Conservation (phyloP, 1,140 invertebrate genomes). For the Camponotus vicinus region DNA sequence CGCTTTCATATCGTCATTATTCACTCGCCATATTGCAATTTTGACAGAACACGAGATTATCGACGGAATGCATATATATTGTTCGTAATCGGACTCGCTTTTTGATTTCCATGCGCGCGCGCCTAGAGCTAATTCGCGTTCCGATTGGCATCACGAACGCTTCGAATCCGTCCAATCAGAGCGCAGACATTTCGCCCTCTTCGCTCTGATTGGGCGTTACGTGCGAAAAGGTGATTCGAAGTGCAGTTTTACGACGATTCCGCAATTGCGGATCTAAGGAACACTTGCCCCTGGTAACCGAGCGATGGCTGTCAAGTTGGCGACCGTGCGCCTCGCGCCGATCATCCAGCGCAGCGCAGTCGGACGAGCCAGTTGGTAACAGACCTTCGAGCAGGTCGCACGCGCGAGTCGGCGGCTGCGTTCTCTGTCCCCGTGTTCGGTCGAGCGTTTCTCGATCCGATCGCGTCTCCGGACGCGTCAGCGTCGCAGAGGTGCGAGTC, state of each 20-base stretch:
- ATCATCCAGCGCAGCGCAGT: conserved; percentile 23
- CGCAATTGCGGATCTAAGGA: too few relatives aligned
- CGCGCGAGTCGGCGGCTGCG: conserved; percentile 41
- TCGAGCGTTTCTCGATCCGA: background rate
- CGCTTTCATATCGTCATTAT: background rate
- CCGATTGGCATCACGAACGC: too few relatives aligned
- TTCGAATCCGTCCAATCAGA: too few relatives aligned
- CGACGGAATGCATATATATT: background rate
- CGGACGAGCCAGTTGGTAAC: conserved; percentile 84
- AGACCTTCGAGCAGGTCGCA: conserved; percentile 80
- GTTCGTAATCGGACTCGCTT: background rate
- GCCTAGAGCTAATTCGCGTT: too few relatives aligned
- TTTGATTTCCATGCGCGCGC: background rate
- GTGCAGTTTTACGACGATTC: too few relatives aligned
- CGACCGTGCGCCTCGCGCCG: background rate
- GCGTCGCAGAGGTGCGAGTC: background rate
- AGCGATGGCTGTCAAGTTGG: background rate
- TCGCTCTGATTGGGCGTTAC: too few relatives aligned
- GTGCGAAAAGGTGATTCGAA: too few relatives aligned
- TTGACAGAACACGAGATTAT: background rate
- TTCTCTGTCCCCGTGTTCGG: background rate
- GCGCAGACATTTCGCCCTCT: too few relatives aligned
- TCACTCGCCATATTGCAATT: conserved; percentile 9
- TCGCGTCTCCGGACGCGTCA: background rate
- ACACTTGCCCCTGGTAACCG: too few relatives aligned